Evolutionary conservation across 2,113 vertebrate species (phyloP).

Genomic region (Heterotilapia buettikoferi): DNA sequence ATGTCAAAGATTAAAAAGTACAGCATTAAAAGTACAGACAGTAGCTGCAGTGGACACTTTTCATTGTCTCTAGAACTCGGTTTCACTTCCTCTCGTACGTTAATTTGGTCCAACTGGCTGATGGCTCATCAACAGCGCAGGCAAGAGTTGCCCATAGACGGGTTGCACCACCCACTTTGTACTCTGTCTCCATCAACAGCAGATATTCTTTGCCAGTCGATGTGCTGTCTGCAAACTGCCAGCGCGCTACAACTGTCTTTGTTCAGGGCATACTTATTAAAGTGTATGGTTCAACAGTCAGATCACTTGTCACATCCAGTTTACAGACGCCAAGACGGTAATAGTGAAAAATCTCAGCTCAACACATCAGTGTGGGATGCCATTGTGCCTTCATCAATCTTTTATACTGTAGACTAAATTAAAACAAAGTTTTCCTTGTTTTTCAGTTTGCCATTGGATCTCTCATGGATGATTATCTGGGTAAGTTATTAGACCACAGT

Average conservation of each 20-base stretch:
- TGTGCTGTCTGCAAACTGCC: background rate
- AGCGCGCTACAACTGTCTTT: background rate
- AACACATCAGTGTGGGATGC: background rate
- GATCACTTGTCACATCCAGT: background rate
- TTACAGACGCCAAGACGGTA: background rate
- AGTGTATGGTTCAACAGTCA: background rate
- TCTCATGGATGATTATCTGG: conserved; percentile 90
- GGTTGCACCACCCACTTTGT: background rate
- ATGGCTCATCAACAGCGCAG: background rate
- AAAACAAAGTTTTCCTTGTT: background rate
- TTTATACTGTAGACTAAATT: background rate
- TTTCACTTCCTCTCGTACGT: background rate
- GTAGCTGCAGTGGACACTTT: background rate
- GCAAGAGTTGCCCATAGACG: background rate
- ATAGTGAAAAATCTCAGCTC: background rate
- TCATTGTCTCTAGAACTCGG: background rate
- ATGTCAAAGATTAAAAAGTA: background rate
- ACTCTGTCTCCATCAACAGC: background rate
- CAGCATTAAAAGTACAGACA: background rate
- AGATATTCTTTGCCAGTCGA: background rate
- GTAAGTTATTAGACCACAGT: conserved; percentile 64
- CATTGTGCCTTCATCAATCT: background rate
- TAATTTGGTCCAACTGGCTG: background rate
- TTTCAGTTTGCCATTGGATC: conserved; percentile 90
- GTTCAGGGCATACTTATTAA: background rate